Base-by-base conservation (phyloP, 2,113 vertebrate species). In the Planiliza haematocheilus region DNA sequence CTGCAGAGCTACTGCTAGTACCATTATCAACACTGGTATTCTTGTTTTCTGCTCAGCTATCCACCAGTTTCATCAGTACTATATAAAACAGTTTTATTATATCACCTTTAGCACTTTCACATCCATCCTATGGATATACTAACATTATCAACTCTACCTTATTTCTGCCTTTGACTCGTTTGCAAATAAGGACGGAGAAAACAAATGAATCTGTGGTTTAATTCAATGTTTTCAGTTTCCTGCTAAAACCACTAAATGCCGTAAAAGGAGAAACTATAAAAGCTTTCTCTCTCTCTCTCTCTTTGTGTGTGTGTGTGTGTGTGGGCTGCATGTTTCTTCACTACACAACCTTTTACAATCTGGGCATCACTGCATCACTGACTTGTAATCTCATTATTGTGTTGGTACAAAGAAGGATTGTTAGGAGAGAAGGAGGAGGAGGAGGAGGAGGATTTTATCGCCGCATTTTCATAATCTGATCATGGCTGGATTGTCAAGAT, bases 331-430 rank as follows among this genome's bases (percentile, higher is more conserved):
- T 59, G 36, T 48, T 46, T 55, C 17, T 79, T 51, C 50, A 13
- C 60, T 65, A 60, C 61, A 68, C 56, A 70, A 74, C 56, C 77
- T 78, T 81, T 83, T 58, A 60, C 67, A 77, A 81, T 79, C 24
- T 68, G 69, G 64, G 60, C 66, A 58, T 51, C 18, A 8, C 63
- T 77, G 61, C 48, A 66, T 60, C 69, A 53, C 43, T 50, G 64
- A 38, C 55, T 55, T 79, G 71, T 86, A 86, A 83, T 83, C 68
- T 42, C 72, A 79, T 86, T 79, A 79, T 69, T 65, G 57, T 82
- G 62, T 63, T 85, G 83, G 74, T 70, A 74, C 45, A 7, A 39
- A 58, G 69, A 49, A 7, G 24, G 14, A 48, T 1, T 24, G 21
- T 14, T 52, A 16, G 39, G 13, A 48, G 68, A 67, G 53, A 1